These are phyloP conservation scores for Alfaro cultratus DNA, from an alignment of 2,797 vertebrate species.

Conservation along the genomic window DNA sequence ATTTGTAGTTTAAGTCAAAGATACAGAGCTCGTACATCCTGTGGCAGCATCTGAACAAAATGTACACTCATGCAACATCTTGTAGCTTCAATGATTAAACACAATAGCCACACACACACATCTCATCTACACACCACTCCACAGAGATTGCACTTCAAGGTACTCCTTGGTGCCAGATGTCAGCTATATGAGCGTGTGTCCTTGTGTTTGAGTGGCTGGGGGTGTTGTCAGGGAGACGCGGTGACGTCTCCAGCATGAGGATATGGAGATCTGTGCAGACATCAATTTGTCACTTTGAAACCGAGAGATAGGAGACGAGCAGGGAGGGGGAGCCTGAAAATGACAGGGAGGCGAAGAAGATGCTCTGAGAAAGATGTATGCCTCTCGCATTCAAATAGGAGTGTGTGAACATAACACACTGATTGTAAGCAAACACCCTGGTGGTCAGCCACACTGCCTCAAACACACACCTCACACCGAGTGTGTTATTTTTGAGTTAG, in stretches of 20 bases:
- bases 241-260: constrained; percentile 33
- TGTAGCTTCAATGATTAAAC: constrained; percentile 24
- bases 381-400: background rate
- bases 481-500: background rate
- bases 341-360: background rate
- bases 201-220: constrained; percentile 9
- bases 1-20: background rate
- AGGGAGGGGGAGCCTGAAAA: background rate
- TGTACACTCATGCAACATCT: background rate
- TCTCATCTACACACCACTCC: background rate
- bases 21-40: background rate
- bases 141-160: constrained; percentile 23
- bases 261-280: constrained; percentile 59
- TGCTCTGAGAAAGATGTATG: background rate
- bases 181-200: constrained; percentile 19
- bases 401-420: background rate
- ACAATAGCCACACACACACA: constrained; percentile 7
- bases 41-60: constrained; percentile 13
- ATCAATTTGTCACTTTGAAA: constrained; percentile 51
- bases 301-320: constrained; percentile 1
- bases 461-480: background rate
- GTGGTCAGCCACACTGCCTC: background rate
- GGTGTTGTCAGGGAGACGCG: constrained; percentile 16
- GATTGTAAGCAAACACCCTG: background rate
- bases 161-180: constrained; percentile 34